phyloP scores from a whole-genome alignment of 2,888 invertebrate species.

The Zygogramma bicolorata region DNA sequence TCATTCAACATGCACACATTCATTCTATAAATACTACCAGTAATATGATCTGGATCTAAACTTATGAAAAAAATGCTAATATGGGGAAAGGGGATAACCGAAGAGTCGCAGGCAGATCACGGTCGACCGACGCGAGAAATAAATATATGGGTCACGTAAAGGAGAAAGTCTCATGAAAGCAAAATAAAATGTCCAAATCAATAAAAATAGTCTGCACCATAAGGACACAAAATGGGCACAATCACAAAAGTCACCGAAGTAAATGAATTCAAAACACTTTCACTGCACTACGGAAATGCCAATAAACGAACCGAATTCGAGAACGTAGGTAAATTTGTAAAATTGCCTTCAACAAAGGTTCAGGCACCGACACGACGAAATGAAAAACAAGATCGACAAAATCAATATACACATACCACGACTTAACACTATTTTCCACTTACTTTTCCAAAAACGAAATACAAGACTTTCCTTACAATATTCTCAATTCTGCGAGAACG shows the following conservation, averaged over 20 bases:
- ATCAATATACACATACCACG: constrained; percentile 49
- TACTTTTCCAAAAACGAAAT: constrained; percentile 52
- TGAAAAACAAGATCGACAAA: constrained; percentile 46
- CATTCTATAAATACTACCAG: constrained; percentile 10
- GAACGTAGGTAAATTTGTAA: constrained; percentile 33
- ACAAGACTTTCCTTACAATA: constrained; percentile 43
- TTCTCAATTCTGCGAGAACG: constrained; percentile 7
- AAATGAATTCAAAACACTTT: constrained; percentile 14
- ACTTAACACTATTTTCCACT: constrained; percentile 50
- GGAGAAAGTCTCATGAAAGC: constrained; percentile 30
- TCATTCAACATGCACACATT: constrained; percentile 32
- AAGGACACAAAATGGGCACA: constrained; percentile 30
- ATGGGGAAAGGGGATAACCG: neutral
- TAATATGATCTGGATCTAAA: constrained; percentile 20
- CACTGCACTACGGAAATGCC: constrained; percentile 40
- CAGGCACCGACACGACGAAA: constrained; percentile 40
- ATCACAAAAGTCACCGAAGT: constrained; percentile 43
- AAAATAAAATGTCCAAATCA: constrained; percentile 11
- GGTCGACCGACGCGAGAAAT: constrained; percentile 10
- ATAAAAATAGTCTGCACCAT: constrained; percentile 15
- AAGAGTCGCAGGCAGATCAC: constrained; percentile 21
- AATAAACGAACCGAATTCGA: constrained; percentile 27
- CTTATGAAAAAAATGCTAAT: neutral
- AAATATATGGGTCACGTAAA: constrained; percentile 32
- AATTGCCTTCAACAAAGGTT: constrained; percentile 38